A percentile compares a stretch with the other conserved stretches of the same genome.
Evolutionary conservation across 2,888 invertebrate genomes (phyloP).

Genomic region (Belgica antarctica): DNA sequence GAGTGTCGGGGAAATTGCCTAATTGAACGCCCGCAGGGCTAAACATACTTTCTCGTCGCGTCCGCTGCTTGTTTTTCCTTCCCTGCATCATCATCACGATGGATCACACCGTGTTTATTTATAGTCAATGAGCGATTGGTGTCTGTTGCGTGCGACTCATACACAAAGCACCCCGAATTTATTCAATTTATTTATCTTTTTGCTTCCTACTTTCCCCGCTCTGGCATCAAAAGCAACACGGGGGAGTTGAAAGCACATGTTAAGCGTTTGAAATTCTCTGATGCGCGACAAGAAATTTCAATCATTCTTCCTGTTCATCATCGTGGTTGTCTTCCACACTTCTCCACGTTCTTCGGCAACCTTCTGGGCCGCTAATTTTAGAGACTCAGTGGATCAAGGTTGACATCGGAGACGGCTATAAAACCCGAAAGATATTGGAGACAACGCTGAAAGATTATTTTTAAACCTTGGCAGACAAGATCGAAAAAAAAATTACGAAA

Average conservation of each 20-base stretch:
- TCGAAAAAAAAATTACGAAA: neutral
- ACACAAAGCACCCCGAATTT: neutral
- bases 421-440: neutral
- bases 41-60: no score
- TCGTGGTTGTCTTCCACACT: neutral
- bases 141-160: slow-evolving; percentile 27
- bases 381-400: slow-evolving; percentile 35
- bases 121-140: slow-evolving; percentile 13
- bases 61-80: neutral
- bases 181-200: neutral
- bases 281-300: neutral
- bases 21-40: no score
- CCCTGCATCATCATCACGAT: neutral
- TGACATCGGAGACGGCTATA: slow-evolving; percentile 15
- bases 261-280: neutral
- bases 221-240: neutral
- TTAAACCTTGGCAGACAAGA: slow-evolving; percentile 1
- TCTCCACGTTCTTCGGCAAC: neutral
- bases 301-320: neutral
- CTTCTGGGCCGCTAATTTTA: neutral
- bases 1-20: no score
- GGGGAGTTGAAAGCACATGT: slow-evolving; percentile 6
- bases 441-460: neutral
- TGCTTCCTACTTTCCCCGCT: neutral
- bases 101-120: slow-evolving; percentile 17